A percentile compares a stretch with the other conserved stretches of the same genome.
Evolutionary conservation across 2,797 vertebrate species (phyloP).

Genomic region (Ctenopoma multispine): DNA sequence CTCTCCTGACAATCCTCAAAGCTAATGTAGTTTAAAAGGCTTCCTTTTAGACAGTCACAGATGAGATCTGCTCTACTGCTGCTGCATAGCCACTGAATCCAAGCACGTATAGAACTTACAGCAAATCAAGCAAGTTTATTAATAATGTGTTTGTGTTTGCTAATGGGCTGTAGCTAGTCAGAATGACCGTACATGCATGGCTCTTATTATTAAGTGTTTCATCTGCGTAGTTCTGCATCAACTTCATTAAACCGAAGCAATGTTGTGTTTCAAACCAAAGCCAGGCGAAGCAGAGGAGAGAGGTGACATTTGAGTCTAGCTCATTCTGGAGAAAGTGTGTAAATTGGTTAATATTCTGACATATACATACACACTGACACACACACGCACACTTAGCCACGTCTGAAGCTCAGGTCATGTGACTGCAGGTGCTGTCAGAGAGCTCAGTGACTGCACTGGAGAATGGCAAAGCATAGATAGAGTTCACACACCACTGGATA

Average conservation of each 20-base stretch:
- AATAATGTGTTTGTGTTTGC: constrained; percentile 20
- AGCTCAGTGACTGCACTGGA: constrained; percentile 42
- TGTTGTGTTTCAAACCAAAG: constrained; percentile 7
- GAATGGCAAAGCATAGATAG: constrained; percentile 47
- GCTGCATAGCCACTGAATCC: too few species aligned
- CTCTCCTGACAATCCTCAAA: too few species aligned
- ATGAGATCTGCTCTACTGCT: too few species aligned
- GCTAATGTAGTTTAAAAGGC: too few species aligned
- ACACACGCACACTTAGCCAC: background rate
- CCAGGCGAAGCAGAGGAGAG: too few species aligned
- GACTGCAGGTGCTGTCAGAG: constrained; percentile 47
- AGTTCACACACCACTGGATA: constrained; percentile 2
- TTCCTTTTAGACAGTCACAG: too few species aligned
- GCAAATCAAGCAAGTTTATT: constrained; percentile 28
- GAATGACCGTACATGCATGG: background rate
- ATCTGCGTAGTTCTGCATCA: constrained; percentile 7
- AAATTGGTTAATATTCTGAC: constrained; percentile 60
- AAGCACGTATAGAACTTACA: background rate
- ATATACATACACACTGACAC: background rate
- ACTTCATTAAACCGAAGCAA: constrained; percentile 2
- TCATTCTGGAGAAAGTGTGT: constrained; percentile 17
- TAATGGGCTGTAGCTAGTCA: constrained; percentile 26
- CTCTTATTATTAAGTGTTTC: background rate
- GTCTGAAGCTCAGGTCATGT: constrained; percentile 48
- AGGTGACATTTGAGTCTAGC: background rate